Conservation (phyloP, 2,113 vertebrate genomes). For the Bothrops jararaca region DNA sequence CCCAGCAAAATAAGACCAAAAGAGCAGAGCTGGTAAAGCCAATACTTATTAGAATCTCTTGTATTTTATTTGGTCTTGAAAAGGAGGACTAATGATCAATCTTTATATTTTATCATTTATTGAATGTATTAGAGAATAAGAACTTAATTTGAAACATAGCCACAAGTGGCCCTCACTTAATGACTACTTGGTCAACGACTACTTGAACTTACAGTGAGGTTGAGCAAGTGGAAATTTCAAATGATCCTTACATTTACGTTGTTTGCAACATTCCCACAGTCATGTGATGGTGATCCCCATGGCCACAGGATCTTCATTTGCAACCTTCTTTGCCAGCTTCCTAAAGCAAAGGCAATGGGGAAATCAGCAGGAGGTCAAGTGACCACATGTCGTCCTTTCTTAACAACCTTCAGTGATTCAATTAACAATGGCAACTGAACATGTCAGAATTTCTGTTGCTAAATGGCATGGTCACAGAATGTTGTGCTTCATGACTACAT, state of each 20-base stretch:
- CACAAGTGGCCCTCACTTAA: neutral
- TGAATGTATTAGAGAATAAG: neutral
- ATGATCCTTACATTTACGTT: neutral
- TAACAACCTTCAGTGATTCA: neutral
- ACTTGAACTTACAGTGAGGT: neutral
- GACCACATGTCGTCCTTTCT: neutral
- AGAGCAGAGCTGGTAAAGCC: neutral
- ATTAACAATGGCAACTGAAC: neutral
- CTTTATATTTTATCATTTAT: neutral
- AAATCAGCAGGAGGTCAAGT: neutral
- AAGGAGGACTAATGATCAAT: neutral
- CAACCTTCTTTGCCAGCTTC: neutral
- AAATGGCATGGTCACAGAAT: neutral
- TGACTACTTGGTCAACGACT: neutral
- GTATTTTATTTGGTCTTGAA: neutral
- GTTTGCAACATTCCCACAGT: neutral
- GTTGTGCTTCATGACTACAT: neutral
- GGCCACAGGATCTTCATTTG: neutral
- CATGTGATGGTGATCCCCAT: neutral
- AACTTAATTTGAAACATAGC: neutral
- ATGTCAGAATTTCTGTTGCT: neutral
- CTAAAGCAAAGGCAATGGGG: neutral
- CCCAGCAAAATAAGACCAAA: neutral
- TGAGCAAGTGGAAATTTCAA: neutral
- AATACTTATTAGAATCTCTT: neutral